Evolutionary conservation across 1,140 invertebrate species (phyloP).

Genomic region (Bombus waltoni): DNA sequence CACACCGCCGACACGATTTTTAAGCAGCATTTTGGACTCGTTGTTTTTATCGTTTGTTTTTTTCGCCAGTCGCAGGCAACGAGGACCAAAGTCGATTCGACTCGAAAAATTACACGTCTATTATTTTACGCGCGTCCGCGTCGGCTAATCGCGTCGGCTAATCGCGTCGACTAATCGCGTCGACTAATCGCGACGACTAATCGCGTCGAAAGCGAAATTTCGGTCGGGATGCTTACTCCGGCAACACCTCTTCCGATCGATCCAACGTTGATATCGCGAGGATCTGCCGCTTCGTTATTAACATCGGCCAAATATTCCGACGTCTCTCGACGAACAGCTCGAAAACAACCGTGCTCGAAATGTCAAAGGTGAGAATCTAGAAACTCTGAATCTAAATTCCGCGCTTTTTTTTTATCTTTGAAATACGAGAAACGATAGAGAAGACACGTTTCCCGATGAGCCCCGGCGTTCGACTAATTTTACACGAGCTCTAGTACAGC

Average conservation of each 20-base stretch:
- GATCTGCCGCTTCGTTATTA: background rate
- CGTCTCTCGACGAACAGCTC: background rate
- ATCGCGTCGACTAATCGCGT: conserved; percentile 2
- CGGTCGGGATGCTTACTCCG: too few species aligned
- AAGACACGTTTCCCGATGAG: too few species aligned
- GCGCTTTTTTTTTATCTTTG: too few species aligned
- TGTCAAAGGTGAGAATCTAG: too few species aligned
- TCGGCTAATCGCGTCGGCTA: background rate
- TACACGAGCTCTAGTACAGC: background rate
- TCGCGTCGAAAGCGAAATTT: background rate
- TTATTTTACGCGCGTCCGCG: conserved; percentile 17
- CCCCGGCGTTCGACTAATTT: background rate
- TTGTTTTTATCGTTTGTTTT: background rate
- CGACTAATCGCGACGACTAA: background rate
- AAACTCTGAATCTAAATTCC: too few species aligned
- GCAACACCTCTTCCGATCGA: too few species aligned
- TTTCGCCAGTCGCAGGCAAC: too few species aligned
- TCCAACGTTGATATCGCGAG: background rate
- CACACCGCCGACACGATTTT: background rate
- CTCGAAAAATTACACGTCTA: conserved; percentile 35
- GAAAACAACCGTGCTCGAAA: accelerated
- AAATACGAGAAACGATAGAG: too few species aligned
- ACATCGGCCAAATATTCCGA: background rate
- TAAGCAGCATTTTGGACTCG: too few species aligned
- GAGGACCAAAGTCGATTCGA: background rate